phyloP scores from a whole-genome alignment of 2,888 invertebrate species.

The Alsophila aescularia region DNA sequence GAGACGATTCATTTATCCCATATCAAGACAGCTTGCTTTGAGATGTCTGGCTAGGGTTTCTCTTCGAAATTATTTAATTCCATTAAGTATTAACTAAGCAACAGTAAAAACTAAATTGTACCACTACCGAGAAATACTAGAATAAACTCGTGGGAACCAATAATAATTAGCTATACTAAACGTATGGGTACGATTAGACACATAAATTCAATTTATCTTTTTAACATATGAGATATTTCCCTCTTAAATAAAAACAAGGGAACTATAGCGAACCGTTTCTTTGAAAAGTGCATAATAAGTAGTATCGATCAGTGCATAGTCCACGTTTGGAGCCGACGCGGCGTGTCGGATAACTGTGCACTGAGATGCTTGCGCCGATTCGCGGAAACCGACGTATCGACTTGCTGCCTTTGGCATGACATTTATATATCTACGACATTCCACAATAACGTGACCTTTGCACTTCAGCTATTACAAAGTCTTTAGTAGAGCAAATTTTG shows the following conservation, averaged over 20 bases:
- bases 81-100: too few relatives aligned
- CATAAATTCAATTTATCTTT: too few relatives aligned
- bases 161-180: too few relatives aligned
- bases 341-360: slow-evolving; percentile 43
- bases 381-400: slow-evolving; percentile 60
- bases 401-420: slow-evolving; percentile 45
- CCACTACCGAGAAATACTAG: too few relatives aligned
- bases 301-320: slow-evolving; percentile 13
- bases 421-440: slow-evolving; percentile 33
- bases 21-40: too few relatives aligned
- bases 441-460: slow-evolving; percentile 32
- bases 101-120: too few relatives aligned
- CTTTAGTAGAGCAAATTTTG: background rate
- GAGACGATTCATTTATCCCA: too few relatives aligned
- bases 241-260: background rate
- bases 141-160: too few relatives aligned
- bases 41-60: too few relatives aligned
- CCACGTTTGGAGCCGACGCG: slow-evolving; percentile 10
- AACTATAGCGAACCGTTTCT: background rate
- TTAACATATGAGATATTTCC: too few relatives aligned
- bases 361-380: slow-evolving; percentile 52
- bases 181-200: too few relatives aligned
- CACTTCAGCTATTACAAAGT: slow-evolving; percentile 7
- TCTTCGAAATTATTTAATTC: too few relatives aligned
- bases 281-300: slow-evolving; percentile 4